Evolutionary conservation across 2,888 invertebrate genomes (phyloP).

Genomic region (Cristatella mucedo): DNA sequence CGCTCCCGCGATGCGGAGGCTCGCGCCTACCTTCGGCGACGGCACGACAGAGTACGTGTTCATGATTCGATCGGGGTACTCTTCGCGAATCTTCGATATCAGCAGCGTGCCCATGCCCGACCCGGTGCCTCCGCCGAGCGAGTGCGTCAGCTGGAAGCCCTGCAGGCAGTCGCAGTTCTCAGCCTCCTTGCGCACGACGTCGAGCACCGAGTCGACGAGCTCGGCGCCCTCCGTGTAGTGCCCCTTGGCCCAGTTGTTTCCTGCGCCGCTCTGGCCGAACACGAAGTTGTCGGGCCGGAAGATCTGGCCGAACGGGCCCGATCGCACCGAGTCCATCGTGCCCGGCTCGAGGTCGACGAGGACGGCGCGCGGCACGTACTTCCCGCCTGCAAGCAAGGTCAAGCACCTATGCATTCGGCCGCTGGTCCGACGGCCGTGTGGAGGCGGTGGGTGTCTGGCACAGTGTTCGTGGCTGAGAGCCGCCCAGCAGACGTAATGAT

Average conservation of each 20-base stretch:
- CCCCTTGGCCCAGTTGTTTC: constrained; percentile 32
- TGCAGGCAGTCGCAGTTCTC: constrained; percentile 34
- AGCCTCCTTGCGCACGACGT: constrained; percentile 32
- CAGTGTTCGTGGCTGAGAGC: too few species aligned
- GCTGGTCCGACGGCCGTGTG: too few species aligned
- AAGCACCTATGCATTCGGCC: too few species aligned
- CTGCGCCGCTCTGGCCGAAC: constrained; percentile 43
- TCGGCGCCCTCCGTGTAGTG: constrained; percentile 35
- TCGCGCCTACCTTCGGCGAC: constrained; percentile 54
- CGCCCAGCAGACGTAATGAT: too few species aligned
- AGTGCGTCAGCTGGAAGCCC: constrained; percentile 24
- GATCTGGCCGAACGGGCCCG: constrained; percentile 80
- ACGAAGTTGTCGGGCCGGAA: constrained; percentile 90
- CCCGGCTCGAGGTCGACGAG: constrained; percentile 86
- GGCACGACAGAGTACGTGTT: constrained; percentile 86
- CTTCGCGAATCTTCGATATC: constrained; percentile 23
- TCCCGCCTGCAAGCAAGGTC: constrained; percentile 45
- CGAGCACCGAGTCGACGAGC: constrained; percentile 32
- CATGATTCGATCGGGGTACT: constrained; percentile 46
- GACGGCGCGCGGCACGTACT: constrained; percentile 82
- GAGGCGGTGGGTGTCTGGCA: too few species aligned
- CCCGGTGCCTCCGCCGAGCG: constrained; percentile 22
- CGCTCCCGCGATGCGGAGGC: too few species aligned
- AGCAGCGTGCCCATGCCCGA: constrained; percentile 23
- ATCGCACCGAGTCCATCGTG: constrained; percentile 87